Conservation (phyloP, 2,113 vertebrate genomes). For the Raphicerus campestris region DNA sequence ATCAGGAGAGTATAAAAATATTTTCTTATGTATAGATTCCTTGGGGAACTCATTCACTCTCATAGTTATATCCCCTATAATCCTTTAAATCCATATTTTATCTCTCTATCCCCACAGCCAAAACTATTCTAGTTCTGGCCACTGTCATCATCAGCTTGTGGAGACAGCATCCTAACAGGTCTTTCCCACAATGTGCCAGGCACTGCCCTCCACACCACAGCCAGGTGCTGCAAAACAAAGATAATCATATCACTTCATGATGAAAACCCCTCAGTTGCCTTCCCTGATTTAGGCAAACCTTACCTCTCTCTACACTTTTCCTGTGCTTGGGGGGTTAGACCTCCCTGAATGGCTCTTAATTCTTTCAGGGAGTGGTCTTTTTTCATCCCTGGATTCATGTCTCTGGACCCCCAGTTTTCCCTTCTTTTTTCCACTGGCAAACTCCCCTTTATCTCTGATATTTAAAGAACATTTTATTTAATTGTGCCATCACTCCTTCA, state of each 20-base stretch:
- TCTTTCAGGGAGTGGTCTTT: accelerated
- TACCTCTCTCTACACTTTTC: not conserved
- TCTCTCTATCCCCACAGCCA: not conserved
- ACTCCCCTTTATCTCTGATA: not conserved
- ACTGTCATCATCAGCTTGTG: not conserved
- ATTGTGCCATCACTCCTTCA: not conserved
- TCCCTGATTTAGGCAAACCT: not conserved
- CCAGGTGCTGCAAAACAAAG: not conserved
- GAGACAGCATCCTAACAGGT: not conserved
- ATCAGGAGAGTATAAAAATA: not conserved
- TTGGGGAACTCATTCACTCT: not conserved
- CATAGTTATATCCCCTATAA: not conserved
- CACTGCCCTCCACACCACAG: not conserved
- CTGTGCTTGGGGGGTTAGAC: not conserved
- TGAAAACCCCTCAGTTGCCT: not conserved
- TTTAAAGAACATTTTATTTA: not conserved
- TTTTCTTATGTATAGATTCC: not conserved
- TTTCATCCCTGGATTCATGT: not conserved
- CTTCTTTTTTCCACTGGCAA: not conserved
- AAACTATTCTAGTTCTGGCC: not conserved
- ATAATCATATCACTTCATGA: not conserved
- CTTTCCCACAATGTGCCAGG: not conserved
- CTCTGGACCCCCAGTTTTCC: not conserved
- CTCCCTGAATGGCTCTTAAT: not conserved
- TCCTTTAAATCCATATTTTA: not conserved